A percentile compares a stretch with the other conserved stretches of the same genome.
These are phyloP conservation scores for Actias luna DNA, from an alignment of 2,888 invertebrate species.

Conservation along the genomic window DNA sequence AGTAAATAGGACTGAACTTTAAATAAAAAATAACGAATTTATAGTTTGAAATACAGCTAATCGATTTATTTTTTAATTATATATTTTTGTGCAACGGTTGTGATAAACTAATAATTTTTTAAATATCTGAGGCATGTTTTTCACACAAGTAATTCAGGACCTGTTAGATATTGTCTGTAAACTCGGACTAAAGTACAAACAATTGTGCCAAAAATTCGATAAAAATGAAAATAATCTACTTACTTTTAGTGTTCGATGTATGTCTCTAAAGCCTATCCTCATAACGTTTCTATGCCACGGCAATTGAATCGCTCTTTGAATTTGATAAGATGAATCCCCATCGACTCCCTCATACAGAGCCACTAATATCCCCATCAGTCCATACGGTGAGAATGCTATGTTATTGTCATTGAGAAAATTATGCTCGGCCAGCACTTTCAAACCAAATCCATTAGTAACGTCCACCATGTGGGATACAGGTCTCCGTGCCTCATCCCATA, in stretches of 20 bases:
- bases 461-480: constrained; percentile 90
- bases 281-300: constrained; percentile 88
- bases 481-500: constrained; percentile 71
- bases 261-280: constrained; percentile 90
- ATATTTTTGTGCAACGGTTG: too few relatives aligned
- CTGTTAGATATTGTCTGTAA: too few relatives aligned
- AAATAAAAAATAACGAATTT: too few relatives aligned
- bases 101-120: too few relatives aligned
- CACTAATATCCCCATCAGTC: constrained; percentile 89
- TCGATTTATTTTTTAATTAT: too few relatives aligned
- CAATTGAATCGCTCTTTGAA: constrained; percentile 85
- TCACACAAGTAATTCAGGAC: too few relatives aligned
- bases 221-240: constrained; percentile 44
- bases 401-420: constrained; percentile 89
- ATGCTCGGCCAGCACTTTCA: constrained; percentile 86
- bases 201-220: neutral
- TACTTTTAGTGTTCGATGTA: constrained; percentile 91
- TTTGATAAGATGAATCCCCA: constrained; percentile 87
- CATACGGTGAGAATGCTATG: constrained; percentile 92
- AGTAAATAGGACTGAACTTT: too few relatives aligned
- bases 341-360: constrained; percentile 90
- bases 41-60: too few relatives aligned
- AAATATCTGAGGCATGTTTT: too few relatives aligned
- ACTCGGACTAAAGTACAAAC: neutral
- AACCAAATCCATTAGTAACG: constrained; percentile 87